Evolutionary conservation across 2,113 vertebrate species (phyloP).

Genomic region (Myocastor coypus): DNA sequence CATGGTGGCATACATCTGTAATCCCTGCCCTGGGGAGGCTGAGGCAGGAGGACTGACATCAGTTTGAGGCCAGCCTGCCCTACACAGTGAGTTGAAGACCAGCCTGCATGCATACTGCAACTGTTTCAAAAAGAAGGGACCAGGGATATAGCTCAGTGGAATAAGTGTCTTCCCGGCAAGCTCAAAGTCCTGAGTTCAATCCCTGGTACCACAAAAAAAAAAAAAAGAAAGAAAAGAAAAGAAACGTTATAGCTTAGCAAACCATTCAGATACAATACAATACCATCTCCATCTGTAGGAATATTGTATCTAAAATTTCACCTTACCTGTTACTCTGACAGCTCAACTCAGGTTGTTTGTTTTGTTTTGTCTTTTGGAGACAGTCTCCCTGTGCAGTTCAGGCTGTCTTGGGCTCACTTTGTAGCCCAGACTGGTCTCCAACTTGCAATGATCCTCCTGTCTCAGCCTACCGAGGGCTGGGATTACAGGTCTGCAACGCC

Average conservation of each 20-base stretch:
- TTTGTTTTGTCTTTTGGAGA: not conserved
- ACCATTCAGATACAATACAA: not conserved
- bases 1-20: not conserved
- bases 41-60: too few species aligned
- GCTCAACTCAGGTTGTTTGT: not conserved
- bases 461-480: too few species aligned
- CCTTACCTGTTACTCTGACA: not conserved
- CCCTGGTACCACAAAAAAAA: too few species aligned
- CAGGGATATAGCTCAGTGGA: too few species aligned
- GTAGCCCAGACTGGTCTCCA: too few species aligned
- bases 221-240: too few species aligned
- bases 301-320: constrained; percentile 9
- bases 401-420: too few species aligned
- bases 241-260: not conserved
- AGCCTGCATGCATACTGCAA: not conserved
- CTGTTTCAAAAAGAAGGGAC: not conserved
- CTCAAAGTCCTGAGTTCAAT: too few species aligned
- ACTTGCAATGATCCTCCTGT: too few species aligned
- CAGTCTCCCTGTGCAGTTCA: too few species aligned
- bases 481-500: too few species aligned
- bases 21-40: not conserved
- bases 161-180: too few species aligned
- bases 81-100: not conserved
- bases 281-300: not conserved
- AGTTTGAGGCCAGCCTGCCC: not conserved